Evolutionary conservation across 2,888 invertebrate genomes (phyloP), one percentile per base, ranked within the genome.

Genomic region (Lasioglossum villosulum): DNA sequence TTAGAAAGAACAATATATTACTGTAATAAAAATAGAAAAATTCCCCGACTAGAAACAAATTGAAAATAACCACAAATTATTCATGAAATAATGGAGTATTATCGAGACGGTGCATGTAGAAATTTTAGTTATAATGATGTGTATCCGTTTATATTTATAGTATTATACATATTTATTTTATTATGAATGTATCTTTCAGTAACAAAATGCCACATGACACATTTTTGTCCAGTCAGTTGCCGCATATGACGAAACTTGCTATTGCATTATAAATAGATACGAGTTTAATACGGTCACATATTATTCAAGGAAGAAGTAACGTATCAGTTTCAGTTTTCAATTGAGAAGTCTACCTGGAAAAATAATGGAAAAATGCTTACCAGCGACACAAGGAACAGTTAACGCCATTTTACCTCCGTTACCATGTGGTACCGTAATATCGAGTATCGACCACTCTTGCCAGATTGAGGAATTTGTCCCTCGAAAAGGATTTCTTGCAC

Each of bases 361-460:
- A 75, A 78, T 74, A 77, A 77, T 37, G 48, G 16, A 75, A 90
- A 91, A 90, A 90, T 89, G 85, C 94, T 94, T 93, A 95, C 95
- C 95, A 93, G 95, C 95, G 88, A 95, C 93, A 90, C 95, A 95
- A 91, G 95, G 95, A 89, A 95, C 93, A 91, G 92, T 91, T 90
- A 93, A 93, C 94, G 95, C 95, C 95, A 95, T 95, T 95, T 95
- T 95, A 93, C 90, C 91, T 91, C 88, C 86, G 88, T 92, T 91
- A 94, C 94, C 93, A 94, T 94, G 94, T 93, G 94, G 91, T 91
- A 84, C 77, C 82, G 78, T 78, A 85, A 79, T 81, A 85, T 88
- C 88, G 88, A 89, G 76, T 84, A 89, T 89, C 88, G 89, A 89
- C 82, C 77, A 80, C 71, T 80, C 82, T 83, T 83, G 73, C 85